Evolutionary conservation across 2,797 vertebrate genomes (phyloP).

Genomic region (Coendou prehensilis): DNA sequence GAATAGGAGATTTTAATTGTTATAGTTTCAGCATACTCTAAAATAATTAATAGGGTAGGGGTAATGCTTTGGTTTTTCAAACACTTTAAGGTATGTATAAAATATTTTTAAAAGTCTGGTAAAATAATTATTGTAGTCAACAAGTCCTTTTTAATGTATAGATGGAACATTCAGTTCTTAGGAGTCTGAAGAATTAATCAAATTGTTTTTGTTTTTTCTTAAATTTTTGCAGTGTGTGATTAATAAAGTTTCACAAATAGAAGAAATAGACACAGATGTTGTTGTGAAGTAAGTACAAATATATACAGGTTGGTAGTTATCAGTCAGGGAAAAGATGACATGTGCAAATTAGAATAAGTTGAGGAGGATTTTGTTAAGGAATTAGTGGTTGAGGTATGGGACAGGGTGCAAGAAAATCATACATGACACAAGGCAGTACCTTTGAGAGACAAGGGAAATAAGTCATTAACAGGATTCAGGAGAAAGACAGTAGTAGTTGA

Average conservation of each 20-base stretch:
- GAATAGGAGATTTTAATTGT: constrained; percentile 59
- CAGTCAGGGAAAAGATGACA: neutral
- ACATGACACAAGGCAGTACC: neutral
- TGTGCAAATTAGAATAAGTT: constrained; percentile 4
- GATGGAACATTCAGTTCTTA: constrained; percentile 54
- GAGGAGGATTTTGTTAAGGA: constrained; percentile 12
- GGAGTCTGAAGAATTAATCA: constrained; percentile 70
- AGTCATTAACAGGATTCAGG: constrained; percentile 36
- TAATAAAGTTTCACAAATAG: constrained; percentile 93
- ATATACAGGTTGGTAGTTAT: constrained; percentile 62
- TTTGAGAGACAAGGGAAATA: constrained; percentile 5
- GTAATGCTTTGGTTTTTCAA: constrained; percentile 2
- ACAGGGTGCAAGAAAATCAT: constrained; percentile 21
- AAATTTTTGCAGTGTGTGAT: constrained; percentile 93
- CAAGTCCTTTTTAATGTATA: constrained; percentile 58
- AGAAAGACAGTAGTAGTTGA: constrained; percentile 26
- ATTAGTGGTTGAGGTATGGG: constrained; percentile 34
- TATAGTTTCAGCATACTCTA: constrained; percentile 29
- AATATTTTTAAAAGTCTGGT: neutral
- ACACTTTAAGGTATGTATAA: constrained; percentile 20
- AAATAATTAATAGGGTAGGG: constrained; percentile 17
- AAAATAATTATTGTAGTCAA: neutral
- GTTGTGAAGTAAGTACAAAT: constrained; percentile 95
- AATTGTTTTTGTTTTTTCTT: constrained; percentile 78
- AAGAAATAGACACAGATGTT: constrained; percentile 96